Base-by-base conservation (phyloP, 2,113 vertebrate genomes). In the Abramis brama region DNA sequence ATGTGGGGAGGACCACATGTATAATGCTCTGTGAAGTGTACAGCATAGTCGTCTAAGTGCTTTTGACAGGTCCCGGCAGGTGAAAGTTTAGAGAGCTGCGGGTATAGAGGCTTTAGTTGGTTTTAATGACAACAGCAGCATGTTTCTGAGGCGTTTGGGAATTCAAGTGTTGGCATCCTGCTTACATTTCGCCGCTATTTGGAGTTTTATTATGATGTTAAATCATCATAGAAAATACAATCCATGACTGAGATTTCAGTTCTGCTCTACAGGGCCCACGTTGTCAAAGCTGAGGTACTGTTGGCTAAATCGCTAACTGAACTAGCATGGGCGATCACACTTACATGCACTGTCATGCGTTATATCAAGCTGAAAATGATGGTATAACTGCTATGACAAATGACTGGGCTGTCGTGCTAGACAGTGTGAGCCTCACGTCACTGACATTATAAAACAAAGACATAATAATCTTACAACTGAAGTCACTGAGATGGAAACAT, bases 11-110 rank as follows among this genome's bases (percentile, higher is more conserved):
- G 91, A 90, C 30, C 83, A 87, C 91, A 92, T 94, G 90, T 89
- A 90, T 94, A 94, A 93, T 94, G 94, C 92, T 92, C 88, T 93
- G 90, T 94, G 92, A 94, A 94, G 93, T 92, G 84, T 86, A 91
- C 92, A 90, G 89, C 87, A 89, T 88, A 88, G 90, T 91, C 92
- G 82, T 88, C 74, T 94, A 94, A 95, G 92, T 90, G 88, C 88
- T 91, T 91, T 85, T 94, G 95, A 95, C 94, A 95, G 89, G 88
- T 93, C 93, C 87, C 92, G 93, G 94, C 93, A 94, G 93, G 93
- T 94, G 92, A 94, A 93, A 91, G 89, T 93, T 93, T 91, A 89
- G 85, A 91, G 82, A 92, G 92, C 92, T 92, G 90, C 90, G 89
- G 89, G 87, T 86, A 84, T 89, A 80, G 87, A 88, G 91, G 88